Evolutionary conservation across 2,797 vertebrate genomes (phyloP).

Genomic region (Fistularia tabacaria): DNA sequence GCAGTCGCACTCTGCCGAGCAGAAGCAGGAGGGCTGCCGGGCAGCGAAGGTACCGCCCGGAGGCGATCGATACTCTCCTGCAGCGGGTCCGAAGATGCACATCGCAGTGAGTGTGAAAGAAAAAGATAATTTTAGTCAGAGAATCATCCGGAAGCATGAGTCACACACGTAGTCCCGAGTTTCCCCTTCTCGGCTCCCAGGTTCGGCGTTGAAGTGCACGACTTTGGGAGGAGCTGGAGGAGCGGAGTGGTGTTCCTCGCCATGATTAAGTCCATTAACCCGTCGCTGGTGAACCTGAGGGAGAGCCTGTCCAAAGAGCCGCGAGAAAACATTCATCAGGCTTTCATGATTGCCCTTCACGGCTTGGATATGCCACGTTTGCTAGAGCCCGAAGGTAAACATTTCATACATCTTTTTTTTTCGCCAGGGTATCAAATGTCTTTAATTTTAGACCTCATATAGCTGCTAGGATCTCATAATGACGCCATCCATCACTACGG

Average conservation of each 20-base stretch:
- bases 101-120: slow-evolving; percentile 73
- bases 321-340: slow-evolving; percentile 80
- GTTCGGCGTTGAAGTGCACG: slow-evolving; percentile 85
- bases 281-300: slow-evolving; percentile 82
- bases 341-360: slow-evolving; percentile 78
- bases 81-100: slow-evolving; percentile 86
- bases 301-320: slow-evolving; percentile 76
- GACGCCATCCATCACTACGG: too few species aligned
- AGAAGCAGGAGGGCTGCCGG: slow-evolving; percentile 68
- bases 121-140: background rate
- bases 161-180: background rate
- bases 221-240: slow-evolving; percentile 88
- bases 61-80: slow-evolving; percentile 83
- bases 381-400: slow-evolving; percentile 85
- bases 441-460: too few species aligned
- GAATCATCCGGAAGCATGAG: background rate
- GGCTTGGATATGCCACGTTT: slow-evolving; percentile 80
- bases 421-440: too few species aligned
- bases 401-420: background rate
- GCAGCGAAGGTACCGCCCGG: slow-evolving; percentile 81
- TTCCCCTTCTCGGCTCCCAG: slow-evolving; percentile 50
- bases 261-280: slow-evolving; percentile 84
- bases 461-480: too few species aligned
- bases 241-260: slow-evolving; percentile 88
- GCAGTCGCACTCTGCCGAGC: slow-evolving; percentile 75